phyloP scores from a whole-genome alignment of 2,113 vertebrate genomes.

The Pantherophis guttatus region DNA sequence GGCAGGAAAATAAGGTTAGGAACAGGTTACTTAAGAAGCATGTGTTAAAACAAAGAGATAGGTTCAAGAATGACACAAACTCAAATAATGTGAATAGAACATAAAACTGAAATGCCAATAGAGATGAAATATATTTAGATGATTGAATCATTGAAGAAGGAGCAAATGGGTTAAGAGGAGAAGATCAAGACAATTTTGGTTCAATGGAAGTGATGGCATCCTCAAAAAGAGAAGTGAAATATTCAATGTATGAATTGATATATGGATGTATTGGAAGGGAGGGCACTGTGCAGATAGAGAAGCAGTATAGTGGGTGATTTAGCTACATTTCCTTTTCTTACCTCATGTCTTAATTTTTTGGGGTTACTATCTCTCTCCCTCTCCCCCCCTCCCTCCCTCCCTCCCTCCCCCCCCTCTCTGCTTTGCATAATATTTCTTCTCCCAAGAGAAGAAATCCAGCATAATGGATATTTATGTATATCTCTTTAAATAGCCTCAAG shows the following conservation, averaged over 20 bases:
- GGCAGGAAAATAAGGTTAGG: neutral
- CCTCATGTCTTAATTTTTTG: neutral
- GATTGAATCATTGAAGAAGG: neutral
- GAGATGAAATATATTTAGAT: neutral
- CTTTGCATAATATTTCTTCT: neutral
- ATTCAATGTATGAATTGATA: neutral
- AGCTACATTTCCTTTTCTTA: neutral
- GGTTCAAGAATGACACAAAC: neutral
- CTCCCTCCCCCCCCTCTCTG: no score
- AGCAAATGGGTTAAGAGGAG: neutral
- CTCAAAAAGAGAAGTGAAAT: neutral
- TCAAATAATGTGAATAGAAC: neutral
- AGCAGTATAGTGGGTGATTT: neutral
- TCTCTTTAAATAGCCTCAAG: neutral
- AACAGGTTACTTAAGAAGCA: neutral
- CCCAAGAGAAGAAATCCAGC: neutral
- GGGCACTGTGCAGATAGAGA: neutral
- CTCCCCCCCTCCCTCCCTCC: no score
- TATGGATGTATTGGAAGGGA: neutral
- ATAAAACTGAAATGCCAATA: neutral
- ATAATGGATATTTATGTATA: neutral
- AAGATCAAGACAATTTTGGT: neutral
- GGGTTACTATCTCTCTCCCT: neutral
- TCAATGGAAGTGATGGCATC: neutral
- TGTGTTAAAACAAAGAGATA: neutral